Percentiles rank a stretch among this genome's conserved stretches.
phyloP scores from a whole-genome alignment of 2,888 invertebrate species.

The Lepidonotus clava region DNA sequence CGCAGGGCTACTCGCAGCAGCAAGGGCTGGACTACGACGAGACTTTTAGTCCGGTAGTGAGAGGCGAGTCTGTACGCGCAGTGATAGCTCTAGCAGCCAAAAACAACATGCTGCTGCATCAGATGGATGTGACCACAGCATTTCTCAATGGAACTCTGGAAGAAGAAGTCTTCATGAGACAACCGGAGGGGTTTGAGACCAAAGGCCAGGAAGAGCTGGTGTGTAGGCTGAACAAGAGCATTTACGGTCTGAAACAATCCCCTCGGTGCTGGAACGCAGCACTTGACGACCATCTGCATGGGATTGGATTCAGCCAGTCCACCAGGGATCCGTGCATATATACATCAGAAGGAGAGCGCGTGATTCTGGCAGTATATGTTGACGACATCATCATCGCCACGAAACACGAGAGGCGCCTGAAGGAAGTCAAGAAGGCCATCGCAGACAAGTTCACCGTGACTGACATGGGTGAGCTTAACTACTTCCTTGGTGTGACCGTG shows the following conservation, averaged over 20 bases:
- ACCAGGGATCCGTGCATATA: slow-evolving; percentile 60
- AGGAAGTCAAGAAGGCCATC: slow-evolving; percentile 23
- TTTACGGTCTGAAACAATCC: slow-evolving; percentile 67
- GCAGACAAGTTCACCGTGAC: slow-evolving; percentile 58
- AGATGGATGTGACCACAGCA: slow-evolving; percentile 66
- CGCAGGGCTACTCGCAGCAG: slow-evolving; percentile 64
- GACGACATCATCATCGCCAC: slow-evolving; percentile 57
- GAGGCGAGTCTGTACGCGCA: slow-evolving; percentile 61
- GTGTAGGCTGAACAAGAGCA: slow-evolving; percentile 62
- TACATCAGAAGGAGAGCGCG: neutral
- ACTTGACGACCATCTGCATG: slow-evolving; percentile 20
- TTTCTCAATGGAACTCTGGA: slow-evolving; percentile 65
- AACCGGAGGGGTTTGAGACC: slow-evolving; percentile 64
- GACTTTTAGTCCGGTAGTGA: slow-evolving; percentile 66
- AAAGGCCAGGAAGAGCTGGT: slow-evolving; percentile 60
- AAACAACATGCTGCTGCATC: slow-evolving; percentile 60
- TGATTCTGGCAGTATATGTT: slow-evolving; percentile 61
- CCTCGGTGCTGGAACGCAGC: slow-evolving; percentile 54
- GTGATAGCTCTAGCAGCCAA: slow-evolving; percentile 62
- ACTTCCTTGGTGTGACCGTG: slow-evolving; percentile 53
- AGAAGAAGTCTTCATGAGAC: slow-evolving; percentile 66
- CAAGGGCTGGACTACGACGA: slow-evolving; percentile 66
- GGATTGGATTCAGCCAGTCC: slow-evolving; percentile 59
- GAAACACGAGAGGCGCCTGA: slow-evolving; percentile 48
- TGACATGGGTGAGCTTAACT: slow-evolving; percentile 58